Base-by-base conservation (phyloP, 2,888 invertebrate genomes). In the Oxycera nigricornis region DNA sequence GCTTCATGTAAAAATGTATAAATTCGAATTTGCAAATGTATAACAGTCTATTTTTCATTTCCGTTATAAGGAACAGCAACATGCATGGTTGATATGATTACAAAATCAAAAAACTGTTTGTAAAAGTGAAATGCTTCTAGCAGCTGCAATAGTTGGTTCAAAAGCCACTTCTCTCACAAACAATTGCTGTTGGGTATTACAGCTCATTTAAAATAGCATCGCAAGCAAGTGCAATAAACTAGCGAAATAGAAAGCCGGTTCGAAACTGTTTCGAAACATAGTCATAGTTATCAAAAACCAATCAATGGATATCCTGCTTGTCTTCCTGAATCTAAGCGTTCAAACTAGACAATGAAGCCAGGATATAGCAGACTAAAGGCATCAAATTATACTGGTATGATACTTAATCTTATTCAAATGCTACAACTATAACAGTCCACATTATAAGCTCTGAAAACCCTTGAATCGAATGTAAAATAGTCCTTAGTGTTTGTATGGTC, bases 351-450 rank as follows among this genome's bases (percentile, higher is more conserved):
- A n/a, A n/a, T n/a, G n/a, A n/a, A n/a, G n/a, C n/a, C n/a, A n/a
- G n/a, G n/a, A n/a, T n/a, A n/a, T n/a, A 46, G 11, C 46, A 46
- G 46, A 17, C 46, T 14, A 46, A 46, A 46, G 3, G 11, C 17
- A 2, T 46, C 11, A 3, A 7, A 14, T 46, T n/a, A 17, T 9
- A 59, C 59, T 59, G 28, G 30, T 59, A 30, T 31, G 50, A 70
- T 55, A 55, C 26, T 28, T 30, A 50, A 6, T 24, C 35, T 30
- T 68, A 52, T 55, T 70, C 70, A 70, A 70, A 35, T 70, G 46
- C 31, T 70, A 70, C 70, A 70, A 70, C 30, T 70, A 70, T 70
- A 70, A 55, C 70, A 70, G 70, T 70, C 70, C 70, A 70, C 70
- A 70, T 52, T 52, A 55, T 52, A 26, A 70, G 31, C 55, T 52